Percentiles rank a stretch among this genome's conserved stretches.
Evolutionary conservation across 2,888 invertebrate genomes (phyloP).

Genomic region (Chrysopilus asiliformis): DNA sequence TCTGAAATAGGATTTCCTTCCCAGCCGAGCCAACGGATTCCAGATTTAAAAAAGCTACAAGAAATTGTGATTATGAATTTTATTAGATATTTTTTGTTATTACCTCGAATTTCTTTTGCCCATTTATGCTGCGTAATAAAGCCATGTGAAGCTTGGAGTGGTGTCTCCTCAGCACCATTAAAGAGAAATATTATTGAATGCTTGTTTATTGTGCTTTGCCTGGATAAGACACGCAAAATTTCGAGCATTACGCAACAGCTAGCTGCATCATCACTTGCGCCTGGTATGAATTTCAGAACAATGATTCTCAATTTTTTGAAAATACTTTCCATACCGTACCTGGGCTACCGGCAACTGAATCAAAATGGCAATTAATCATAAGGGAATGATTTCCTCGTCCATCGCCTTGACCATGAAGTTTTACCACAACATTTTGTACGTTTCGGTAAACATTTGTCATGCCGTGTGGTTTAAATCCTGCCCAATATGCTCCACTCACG

Average conservation of each 20-base stretch:
- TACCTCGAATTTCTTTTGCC: slow-evolving; percentile 47
- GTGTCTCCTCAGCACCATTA: slow-evolving; percentile 62
- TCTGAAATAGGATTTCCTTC: slow-evolving; percentile 76
- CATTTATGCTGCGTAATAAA: slow-evolving; percentile 82
- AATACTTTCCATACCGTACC: slow-evolving; percentile 39
- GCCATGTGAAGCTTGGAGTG: slow-evolving; percentile 64
- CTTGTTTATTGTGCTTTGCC: slow-evolving; percentile 33
- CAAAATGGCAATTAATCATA: slow-evolving; percentile 84
- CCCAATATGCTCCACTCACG: slow-evolving; percentile 58
- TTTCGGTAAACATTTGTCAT: slow-evolving; percentile 73
- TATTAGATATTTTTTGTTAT: neutral
- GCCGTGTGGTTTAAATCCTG: slow-evolving; percentile 57
- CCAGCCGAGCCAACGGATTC: slow-evolving; percentile 85
- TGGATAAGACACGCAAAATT: slow-evolving; percentile 43
- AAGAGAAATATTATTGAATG: slow-evolving; percentile 55
- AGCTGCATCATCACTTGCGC: slow-evolving; percentile 29
- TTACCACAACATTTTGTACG: slow-evolving; percentile 68
- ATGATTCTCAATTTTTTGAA: neutral
- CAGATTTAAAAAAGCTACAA: slow-evolving; percentile 64
- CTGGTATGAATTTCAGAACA: slow-evolving; percentile 12
- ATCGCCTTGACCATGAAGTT: slow-evolving; percentile 44
- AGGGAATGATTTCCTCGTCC: slow-evolving; percentile 43
- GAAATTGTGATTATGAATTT: neutral
- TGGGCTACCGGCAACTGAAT: slow-evolving; percentile 76
- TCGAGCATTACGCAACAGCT: slow-evolving; percentile 54